phyloP scores from a whole-genome alignment of 2,888 invertebrate genomes.

The Desoria tigrina region DNA sequence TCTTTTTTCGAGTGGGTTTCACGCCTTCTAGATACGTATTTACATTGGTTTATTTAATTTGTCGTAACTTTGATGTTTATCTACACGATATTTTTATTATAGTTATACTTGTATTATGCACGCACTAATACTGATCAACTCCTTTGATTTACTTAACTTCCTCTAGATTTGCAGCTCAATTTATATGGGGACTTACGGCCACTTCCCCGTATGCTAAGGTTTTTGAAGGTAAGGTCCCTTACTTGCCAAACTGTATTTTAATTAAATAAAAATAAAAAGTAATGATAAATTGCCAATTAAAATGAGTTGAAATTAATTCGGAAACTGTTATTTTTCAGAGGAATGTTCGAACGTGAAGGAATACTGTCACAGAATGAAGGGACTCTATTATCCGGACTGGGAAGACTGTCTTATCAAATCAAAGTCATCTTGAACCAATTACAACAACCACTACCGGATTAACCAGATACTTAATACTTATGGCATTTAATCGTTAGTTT shows the following conservation, averaged over 20 bases:
- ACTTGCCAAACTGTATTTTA: background rate
- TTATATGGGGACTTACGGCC: background rate
- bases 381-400: slow-evolving; percentile 7
- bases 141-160: too few species aligned
- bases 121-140: too few species aligned
- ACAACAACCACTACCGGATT: background rate
- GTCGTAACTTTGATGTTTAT: too few species aligned
- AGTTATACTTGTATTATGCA: too few species aligned
- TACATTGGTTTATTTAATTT: too few species aligned
- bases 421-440: background rate
- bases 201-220: background rate
- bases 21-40: too few species aligned
- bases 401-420: background rate
- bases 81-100: too few species aligned
- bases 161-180: background rate
- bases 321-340: background rate
- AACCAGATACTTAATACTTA: background rate
- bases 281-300: too few species aligned
- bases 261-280: background rate
- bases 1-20: too few species aligned
- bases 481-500: background rate
- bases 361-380: slow-evolving; percentile 5
- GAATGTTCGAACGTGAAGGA: background rate
- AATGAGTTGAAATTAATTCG: background rate
- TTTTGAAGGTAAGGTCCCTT: background rate